Evolutionary conservation across 2,113 vertebrate species (phyloP).

Genomic region (Tetraodon nigroviridis): DNA sequence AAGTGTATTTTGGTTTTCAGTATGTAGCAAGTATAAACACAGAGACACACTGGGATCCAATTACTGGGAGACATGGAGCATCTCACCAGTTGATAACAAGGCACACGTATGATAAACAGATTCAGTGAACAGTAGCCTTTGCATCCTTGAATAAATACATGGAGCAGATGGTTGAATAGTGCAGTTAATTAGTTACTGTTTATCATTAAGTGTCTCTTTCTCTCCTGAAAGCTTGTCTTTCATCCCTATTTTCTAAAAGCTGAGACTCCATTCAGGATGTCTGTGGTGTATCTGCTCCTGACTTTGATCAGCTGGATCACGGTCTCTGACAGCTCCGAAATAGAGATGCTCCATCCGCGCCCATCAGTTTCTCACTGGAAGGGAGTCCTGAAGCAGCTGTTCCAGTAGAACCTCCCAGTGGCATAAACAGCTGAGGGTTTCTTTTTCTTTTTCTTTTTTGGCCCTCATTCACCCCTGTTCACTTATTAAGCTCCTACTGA

Average conservation of each 20-base stretch:
- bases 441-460: slow-evolving; percentile 20
- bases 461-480: slow-evolving; percentile 13
- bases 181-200: slow-evolving; percentile 50
- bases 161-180: slow-evolving; percentile 42
- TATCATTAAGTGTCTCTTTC: slow-evolving; percentile 27
- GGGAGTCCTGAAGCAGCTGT: slow-evolving; percentile 28
- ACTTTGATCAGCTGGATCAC: slow-evolving; percentile 46
- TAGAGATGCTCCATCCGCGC: slow-evolving; percentile 29
- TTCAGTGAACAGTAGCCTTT: slow-evolving; percentile 48
- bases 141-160: slow-evolving; percentile 31
- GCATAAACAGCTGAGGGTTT: slow-evolving; percentile 22
- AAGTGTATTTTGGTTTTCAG: no score
- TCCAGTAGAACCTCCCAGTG: slow-evolving; percentile 15
- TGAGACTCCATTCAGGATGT: slow-evolving; percentile 25
- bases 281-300: slow-evolving; percentile 31
- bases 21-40: neutral
- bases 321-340: slow-evolving; percentile 26
- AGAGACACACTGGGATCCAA: slow-evolving; percentile 45
- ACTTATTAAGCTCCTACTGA: slow-evolving; percentile 12
- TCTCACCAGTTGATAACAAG: slow-evolving; percentile 57
- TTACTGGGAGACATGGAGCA: slow-evolving; percentile 55
- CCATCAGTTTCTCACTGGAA: slow-evolving; percentile 23
- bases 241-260: slow-evolving; percentile 8
- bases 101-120: slow-evolving; percentile 54
- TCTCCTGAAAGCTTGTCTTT: slow-evolving; percentile 24